A percentile compares a stretch with the other conserved stretches of the same genome.
Conservation (phyloP, 2,113 vertebrate species). For the Syngnathus scovelli region DNA sequence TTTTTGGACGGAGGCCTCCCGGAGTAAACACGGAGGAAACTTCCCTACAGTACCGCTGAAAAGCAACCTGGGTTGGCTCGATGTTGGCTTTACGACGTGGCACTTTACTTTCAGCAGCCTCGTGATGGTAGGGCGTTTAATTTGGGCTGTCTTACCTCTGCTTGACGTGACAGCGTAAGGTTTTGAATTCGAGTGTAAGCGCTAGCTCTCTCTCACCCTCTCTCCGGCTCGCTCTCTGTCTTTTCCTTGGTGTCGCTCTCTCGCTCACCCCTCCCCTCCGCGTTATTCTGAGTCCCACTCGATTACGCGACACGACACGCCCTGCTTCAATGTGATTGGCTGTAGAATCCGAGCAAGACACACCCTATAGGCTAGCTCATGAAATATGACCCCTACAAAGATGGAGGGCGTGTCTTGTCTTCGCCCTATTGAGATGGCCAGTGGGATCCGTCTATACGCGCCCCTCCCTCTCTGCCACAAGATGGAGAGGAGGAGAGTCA, state of each 20-base stretch:
- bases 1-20: constrained; percentile 54
- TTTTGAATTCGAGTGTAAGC: constrained; percentile 68
- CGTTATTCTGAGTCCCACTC: too few relatives aligned
- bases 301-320: too few relatives aligned
- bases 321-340: too few relatives aligned
- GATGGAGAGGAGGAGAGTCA: constrained; percentile 72
- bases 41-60: constrained; percentile 29
- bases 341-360: too few relatives aligned
- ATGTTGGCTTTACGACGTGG: constrained; percentile 16
- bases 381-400: too few relatives aligned
- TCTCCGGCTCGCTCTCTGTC: constrained; percentile 28
- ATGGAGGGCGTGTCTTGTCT: too few relatives aligned
- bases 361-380: too few relatives aligned
- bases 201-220: constrained; percentile 27
- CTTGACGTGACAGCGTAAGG: constrained; percentile 75
- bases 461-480: constrained; percentile 62
- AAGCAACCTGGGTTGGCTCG: constrained; percentile 11
- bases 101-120: constrained; percentile 18
- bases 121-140: constrained; percentile 37
- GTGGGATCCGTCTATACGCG: too few relatives aligned
- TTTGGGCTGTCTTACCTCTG: constrained; percentile 75
- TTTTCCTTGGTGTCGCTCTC: constrained; percentile 27
- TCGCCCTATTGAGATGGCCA: too few relatives aligned
- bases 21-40: constrained; percentile 57
- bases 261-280: constrained; percentile 27